These are phyloP conservation scores for Rhinogobius similis DNA, from an alignment of 2,113 vertebrate genomes.

Conservation along the genomic window DNA sequence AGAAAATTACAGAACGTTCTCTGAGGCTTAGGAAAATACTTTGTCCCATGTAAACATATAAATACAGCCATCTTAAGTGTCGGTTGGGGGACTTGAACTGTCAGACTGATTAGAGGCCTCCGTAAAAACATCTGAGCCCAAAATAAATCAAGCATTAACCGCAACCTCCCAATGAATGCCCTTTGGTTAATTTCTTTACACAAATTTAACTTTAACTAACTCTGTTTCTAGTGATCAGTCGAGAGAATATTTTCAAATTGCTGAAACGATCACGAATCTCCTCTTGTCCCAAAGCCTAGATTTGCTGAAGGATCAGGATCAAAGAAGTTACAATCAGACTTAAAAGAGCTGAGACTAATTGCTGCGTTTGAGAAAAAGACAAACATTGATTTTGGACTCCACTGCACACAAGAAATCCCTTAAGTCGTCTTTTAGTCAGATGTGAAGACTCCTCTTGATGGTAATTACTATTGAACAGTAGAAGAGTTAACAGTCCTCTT, in stretches of 20 bases:
- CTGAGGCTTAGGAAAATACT: too few relatives aligned
- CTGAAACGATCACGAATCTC: conserved; percentile 1
- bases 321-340: background rate
- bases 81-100: background rate
- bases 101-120: conserved; percentile 15
- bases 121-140: conserved; percentile 23
- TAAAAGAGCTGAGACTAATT: background rate
- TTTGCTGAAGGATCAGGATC: conserved; percentile 44
- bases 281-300: conserved; percentile 19
- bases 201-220: conserved; percentile 5
- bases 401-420: background rate
- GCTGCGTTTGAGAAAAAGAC: background rate
- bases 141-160: conserved; percentile 25
- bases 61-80: conserved; percentile 1
- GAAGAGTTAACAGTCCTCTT: too few relatives aligned
- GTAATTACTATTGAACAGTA: background rate
- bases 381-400: conserved; percentile 24
- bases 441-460: background rate
- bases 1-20: background rate
- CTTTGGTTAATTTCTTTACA: conserved; percentile 7
- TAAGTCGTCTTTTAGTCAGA: conserved; percentile 10
- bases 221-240: conserved; percentile 43
- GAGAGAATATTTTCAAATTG: conserved; percentile 14
- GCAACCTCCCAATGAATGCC: background rate
- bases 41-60: too few relatives aligned